Base-by-base conservation (phyloP, 2,797 vertebrate species). In the Sebastes iracundus region DNA sequence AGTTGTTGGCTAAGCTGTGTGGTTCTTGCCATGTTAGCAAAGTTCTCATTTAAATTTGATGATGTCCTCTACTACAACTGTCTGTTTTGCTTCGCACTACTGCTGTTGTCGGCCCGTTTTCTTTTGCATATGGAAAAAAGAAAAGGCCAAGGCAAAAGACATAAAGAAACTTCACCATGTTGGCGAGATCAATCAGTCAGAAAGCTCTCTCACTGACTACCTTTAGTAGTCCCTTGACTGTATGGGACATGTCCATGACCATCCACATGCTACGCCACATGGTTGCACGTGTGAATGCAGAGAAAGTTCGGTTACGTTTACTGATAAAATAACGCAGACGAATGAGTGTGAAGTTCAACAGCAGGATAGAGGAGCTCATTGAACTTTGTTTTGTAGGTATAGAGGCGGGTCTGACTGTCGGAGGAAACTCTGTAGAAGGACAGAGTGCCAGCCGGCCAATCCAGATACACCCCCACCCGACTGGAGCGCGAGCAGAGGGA, bases 341-440 rank as follows among this genome's bases (percentile, higher is more conserved):
- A 75, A 0, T 53, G 38, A 16, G 58, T 1, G 9, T 32, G 25
- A 55, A 87, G 52, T 2, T 81, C 56, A 6, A 79, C 1, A 3
- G 81, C 79, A 20, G 85, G 67, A 64, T 72, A 77, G 18, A 90
- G 76, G 2, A 32, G 46, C 18, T 71, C 1, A 0, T 1, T 33
- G 42, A 85, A 88, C 4, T 0, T 23, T 2, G 11, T 1, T 6
- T 11, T 71, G 68, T 63, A 83, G 38, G 75, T 86, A 32, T 80
- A 13, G 4, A 89, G 75, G 46, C 3, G 72, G 14, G 4, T 56
- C 14, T 1, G 20, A 11, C 22, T 86, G 8, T 77, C 75, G 9
- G 59, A 72, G 30, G 53, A 68, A 49, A 79, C 85, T 71, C 83
- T 84, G 83, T 90, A 90, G 68, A 90, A 90, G 32, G 83, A 81